Evolutionary conservation across 1,140 invertebrate species (phyloP).

Genomic region (Drosophila rufa): DNA sequence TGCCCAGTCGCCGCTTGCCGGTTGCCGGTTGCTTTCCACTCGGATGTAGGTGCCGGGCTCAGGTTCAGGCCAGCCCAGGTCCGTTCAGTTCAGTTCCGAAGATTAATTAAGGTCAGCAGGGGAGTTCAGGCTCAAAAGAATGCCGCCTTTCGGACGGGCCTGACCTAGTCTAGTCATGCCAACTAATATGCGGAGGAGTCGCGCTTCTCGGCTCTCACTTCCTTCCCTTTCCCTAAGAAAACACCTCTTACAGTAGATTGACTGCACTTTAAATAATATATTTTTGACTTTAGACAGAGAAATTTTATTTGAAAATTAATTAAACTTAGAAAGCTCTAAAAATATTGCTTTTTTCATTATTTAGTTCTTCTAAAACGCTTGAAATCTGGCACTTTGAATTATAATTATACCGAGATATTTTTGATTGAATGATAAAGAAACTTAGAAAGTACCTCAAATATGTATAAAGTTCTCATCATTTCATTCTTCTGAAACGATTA

Average conservation of each 20-base stretch:
- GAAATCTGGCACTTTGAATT: no score
- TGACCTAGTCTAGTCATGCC: conserved; percentile 55
- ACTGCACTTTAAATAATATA: not conserved
- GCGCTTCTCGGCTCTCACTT: conserved; percentile 2
- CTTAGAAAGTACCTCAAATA: no score
- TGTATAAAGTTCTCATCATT: no score
- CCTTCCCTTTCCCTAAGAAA: not conserved
- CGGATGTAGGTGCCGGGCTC: conserved; percentile 39
- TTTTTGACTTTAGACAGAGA: not conserved
- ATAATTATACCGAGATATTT: no score
- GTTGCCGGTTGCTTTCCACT: conserved; percentile 49
- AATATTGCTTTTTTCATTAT: not conserved
- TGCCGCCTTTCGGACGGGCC: conserved; percentile 49
- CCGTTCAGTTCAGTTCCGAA: conserved; percentile 28
- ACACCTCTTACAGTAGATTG: not conserved
- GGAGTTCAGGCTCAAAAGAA: conserved; percentile 57
- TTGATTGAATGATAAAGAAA: no score
- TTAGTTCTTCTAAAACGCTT: not conserved
- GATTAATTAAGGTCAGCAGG: conserved; percentile 79
- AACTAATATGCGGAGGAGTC: conserved; percentile 21
- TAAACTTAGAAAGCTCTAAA: no score
- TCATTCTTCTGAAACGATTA: no score
- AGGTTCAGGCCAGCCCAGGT: conserved; percentile 10
- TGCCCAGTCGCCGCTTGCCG: conserved; percentile 29
- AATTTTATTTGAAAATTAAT: not conserved